Evolutionary conservation across 1,140 invertebrate genomes (phyloP).

Genomic region (Phortica variegata): DNA sequence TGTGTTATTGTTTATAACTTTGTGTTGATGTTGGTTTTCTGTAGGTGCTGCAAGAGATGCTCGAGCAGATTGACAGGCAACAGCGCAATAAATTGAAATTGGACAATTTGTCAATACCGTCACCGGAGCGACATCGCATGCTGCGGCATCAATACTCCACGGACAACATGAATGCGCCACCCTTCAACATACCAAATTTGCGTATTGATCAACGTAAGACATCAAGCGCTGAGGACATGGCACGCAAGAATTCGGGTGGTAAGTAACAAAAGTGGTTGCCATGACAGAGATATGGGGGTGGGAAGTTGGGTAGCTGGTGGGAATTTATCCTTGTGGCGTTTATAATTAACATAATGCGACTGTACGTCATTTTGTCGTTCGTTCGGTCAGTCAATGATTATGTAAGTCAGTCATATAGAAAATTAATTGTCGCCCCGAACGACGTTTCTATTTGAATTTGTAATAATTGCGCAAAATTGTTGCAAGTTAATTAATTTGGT

Average conservation of each 20-base stretch:
- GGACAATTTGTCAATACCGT: conserved; percentile 74
- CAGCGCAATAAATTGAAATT: conserved; percentile 82
- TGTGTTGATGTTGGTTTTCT: background rate
- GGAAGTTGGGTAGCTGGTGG: too few relatives aligned
- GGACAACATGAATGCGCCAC: conserved; percentile 81
- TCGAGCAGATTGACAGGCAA: conserved; percentile 86
- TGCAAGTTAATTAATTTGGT: too few relatives aligned
- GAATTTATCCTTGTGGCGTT: too few relatives aligned
- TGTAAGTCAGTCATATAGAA: too few relatives aligned
- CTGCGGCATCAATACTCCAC: conserved; percentile 81
- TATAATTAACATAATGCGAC: too few relatives aligned
- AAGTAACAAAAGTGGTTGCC: conserved; percentile 19
- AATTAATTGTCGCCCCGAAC: too few relatives aligned
- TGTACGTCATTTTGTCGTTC: too few relatives aligned
- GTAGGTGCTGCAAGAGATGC: conserved; percentile 85
- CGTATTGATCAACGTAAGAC: conserved; percentile 82
- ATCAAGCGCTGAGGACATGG: conserved; percentile 85
- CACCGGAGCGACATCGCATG: conserved; percentile 73
- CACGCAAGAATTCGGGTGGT: conserved; percentile 78
- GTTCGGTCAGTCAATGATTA: too few relatives aligned
- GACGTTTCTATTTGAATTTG: too few relatives aligned
- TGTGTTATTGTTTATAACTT: too few relatives aligned
- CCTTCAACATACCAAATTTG: conserved; percentile 83
- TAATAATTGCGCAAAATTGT: too few relatives aligned
- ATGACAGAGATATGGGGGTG: background rate